Percentiles rank a stretch among this genome's conserved stretches.
These are phyloP conservation scores for Irena cyanogastra DNA, from an alignment of 2,113 vertebrate species.

Conservation along the genomic window DNA sequence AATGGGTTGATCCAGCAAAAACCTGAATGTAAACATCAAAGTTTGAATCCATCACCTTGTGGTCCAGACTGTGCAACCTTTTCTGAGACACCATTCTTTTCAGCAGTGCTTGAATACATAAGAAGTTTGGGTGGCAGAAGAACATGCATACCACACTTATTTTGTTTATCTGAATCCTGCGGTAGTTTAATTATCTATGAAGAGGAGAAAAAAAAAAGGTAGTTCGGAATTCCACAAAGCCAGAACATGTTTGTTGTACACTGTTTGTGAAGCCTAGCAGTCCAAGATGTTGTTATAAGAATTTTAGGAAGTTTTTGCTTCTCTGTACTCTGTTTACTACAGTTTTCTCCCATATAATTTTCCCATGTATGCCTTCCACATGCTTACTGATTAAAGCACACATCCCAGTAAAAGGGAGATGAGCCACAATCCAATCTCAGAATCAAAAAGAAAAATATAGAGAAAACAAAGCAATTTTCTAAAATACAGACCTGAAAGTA, in stretches of 20 bases:
- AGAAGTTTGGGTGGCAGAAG: slow-evolving; percentile 40
- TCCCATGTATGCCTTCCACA: not conserved
- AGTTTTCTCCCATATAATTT: not conserved
- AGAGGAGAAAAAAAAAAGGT: not conserved
- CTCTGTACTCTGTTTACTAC: not conserved
- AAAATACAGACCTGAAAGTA: slow-evolving; percentile 87
- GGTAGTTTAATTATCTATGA: slow-evolving; percentile 81
- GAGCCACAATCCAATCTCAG: not conserved
- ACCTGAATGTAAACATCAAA: slow-evolving; percentile 21
- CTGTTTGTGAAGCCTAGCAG: not conserved
- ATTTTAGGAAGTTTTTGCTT: not conserved
- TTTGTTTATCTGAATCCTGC: slow-evolving; percentile 34
- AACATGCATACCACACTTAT: not conserved
- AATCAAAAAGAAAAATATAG: not conserved
- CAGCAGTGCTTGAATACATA: not conserved
- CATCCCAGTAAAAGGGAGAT: not conserved
- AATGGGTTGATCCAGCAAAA: slow-evolving; percentile 39
- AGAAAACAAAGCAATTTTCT: not conserved
- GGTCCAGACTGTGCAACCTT: not conserved
- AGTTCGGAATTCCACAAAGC: not conserved
- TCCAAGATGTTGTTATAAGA: not conserved
- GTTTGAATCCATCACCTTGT: slow-evolving; percentile 47
- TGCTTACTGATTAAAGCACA: not conserved
- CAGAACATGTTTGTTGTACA: not conserved
- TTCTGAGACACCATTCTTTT: not conserved